Base-by-base conservation (phyloP, 2,797 vertebrate species). In the Forpus xanthops region DNA sequence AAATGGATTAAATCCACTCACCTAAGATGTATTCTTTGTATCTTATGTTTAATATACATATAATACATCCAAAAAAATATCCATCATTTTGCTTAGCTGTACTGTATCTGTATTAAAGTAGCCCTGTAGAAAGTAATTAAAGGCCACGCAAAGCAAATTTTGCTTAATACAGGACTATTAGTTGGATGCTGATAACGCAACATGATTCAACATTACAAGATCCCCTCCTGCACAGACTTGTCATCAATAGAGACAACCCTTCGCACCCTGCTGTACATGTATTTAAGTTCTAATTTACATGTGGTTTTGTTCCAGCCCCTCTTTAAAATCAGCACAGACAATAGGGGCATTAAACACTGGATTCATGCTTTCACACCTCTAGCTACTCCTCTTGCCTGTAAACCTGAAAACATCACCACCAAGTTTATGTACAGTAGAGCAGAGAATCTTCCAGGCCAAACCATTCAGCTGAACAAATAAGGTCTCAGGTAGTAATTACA, bases 1-100 rank as follows among this genome's bases (percentile, higher is more conserved):
- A 92, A 95, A 86, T 65, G 42, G 88, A 92, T 77, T 82, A 67
- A 92, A 90, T 95, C 80, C 71, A 87, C 62, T 90, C 77, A 50
- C 9, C 80, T 66, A 89, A 91, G 66, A 90, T 9, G 11, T 55
- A 91, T 27, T 96, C 35, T 92, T 78, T 78, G 33, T 82, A 83
- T 44, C n/a, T 77, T 83, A 85, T 23, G 49, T 75, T 95, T 70
- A 89, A 66, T 77, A 87, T 80, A 94, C 49, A 89, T 80, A 75
- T 56, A 91, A 72, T 87, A 83, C 35, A 84, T 33, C 21, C 20
- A 64, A 90, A 60, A 90, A 74, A 58, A 35, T 23, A 19, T 15
- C 65, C 21, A 76, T 64, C 21, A 49, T 70, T 79, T 89, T 9
- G 1, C 28, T 90, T 75, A 39, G 62, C 47, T 92, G 25, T 65